phyloP scores from a whole-genome alignment of 2,888 invertebrate genomes.

The Lithophane semibrunnea region DNA sequence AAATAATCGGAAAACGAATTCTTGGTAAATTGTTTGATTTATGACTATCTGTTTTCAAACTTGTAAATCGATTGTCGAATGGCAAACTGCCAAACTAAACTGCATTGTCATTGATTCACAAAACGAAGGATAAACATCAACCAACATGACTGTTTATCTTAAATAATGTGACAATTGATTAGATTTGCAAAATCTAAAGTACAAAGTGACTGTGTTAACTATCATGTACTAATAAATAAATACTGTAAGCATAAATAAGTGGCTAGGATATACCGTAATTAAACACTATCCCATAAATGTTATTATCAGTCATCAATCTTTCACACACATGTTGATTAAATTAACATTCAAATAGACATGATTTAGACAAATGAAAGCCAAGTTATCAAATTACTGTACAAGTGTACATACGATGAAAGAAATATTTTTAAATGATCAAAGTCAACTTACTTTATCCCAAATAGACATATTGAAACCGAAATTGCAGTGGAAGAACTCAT shows the following conservation, averaged over 20 bases:
- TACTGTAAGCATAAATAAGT: background rate
- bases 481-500: slow-evolving; percentile 94
- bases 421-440: background rate
- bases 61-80: slow-evolving; percentile 15
- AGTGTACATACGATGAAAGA: background rate
- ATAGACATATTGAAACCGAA: slow-evolving; percentile 93
- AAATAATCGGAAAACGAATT: background rate
- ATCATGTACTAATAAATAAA: background rate
- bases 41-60: slow-evolving; percentile 9
- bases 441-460: slow-evolving; percentile 92
- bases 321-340: background rate
- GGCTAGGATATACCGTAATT: background rate
- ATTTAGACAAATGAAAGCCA: background rate
- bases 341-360: background rate
- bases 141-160: background rate
- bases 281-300: background rate
- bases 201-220: background rate
- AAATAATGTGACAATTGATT: background rate
- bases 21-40: slow-evolving; percentile 6
- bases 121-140: background rate
- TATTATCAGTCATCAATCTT: too few relatives aligned
- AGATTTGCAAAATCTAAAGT: background rate
- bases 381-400: background rate
- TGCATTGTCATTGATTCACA: slow-evolving; percentile 7
- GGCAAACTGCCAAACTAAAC: slow-evolving; percentile 23